Base-by-base conservation (phyloP, 2,888 invertebrate species). In the Tribolium freemani region DNA sequence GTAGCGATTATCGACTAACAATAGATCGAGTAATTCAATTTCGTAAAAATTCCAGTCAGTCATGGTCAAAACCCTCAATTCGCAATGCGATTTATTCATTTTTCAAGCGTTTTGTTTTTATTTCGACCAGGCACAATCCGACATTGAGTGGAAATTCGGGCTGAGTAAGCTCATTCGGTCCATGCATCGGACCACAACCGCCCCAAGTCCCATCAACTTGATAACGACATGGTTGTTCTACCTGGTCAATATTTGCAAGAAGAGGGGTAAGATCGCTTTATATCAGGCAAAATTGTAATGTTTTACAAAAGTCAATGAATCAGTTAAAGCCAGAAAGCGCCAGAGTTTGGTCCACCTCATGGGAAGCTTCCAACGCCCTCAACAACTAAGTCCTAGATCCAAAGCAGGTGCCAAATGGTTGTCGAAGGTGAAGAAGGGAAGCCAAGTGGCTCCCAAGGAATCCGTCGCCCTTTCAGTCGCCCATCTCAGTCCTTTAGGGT, bases 141-240 rank as follows among this genome's bases (percentile, higher is more conserved):
- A 99, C 88, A 98, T 97, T 82, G 99, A 99, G 88, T 99, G 99
- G 99, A 99, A 99, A 88, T 99, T 98, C 86, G 99, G 99, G 26
- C 88, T 99, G 83, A 99, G 99, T 66, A 99, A 99, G 88, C 90
- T 99, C 84, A 98, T 99, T 85, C 90, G 99, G 78, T 98, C 98
- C 85, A 99, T 99, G 98, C 99, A 98, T 88, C 92, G 94, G 83
- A 98, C 98, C 5, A 97, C 95, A 69, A 97, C 98, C 0, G 98
- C 99, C 0, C 99, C 99, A 0, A 95, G 99, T 9, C 99, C 99
- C 0, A 92, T 99, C 78, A 99, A 99, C 87, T 91, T 99, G 77
- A 92, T 99, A 82, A 98, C 98, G 53, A 96, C 96, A 53, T 96
- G 96, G 96, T 90, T 96, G 74, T 92, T 94, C 87, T 96, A 94